Percentiles rank a stretch among this genome's conserved stretches.
Evolutionary conservation across 2,888 invertebrate genomes (phyloP).

Genomic region (Temnothorax rugatulus): DNA sequence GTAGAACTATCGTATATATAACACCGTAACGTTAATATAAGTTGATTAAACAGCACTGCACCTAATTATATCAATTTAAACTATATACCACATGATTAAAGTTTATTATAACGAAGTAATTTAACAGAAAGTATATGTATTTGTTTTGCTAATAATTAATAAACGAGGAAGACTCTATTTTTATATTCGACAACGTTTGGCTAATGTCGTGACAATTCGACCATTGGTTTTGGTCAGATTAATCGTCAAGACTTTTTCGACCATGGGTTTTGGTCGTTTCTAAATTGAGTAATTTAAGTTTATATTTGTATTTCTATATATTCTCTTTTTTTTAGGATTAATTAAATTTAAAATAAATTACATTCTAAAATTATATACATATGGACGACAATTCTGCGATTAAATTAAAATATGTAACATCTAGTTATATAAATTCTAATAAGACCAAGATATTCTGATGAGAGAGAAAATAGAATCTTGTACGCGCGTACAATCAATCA

Average conservation of each 20-base stretch:
- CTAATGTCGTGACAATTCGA: no score
- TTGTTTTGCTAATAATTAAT: no score
- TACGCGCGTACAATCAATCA: neutral
- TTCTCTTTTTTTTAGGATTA: neutral
- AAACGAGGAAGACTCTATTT: no score
- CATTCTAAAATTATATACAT: slow-evolving; percentile 15
- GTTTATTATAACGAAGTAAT: neutral
- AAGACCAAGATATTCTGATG: neutral
- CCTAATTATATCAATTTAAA: neutral
- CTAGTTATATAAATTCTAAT: slow-evolving; percentile 1
- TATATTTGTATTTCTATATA: neutral
- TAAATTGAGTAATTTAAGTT: neutral
- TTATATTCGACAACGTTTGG: no score
- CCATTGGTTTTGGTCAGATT: no score
- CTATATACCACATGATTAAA: neutral
- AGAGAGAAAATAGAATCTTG: slow-evolving; percentile 1
- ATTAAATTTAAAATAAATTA: neutral
- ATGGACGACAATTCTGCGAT: neutral
- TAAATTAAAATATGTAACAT: slow-evolving; percentile 18
- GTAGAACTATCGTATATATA: neutral
- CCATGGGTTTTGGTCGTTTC: no score
- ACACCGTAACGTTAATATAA: neutral
- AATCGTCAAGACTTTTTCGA: no score
- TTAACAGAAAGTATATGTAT: no score
- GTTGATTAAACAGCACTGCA: neutral